phyloP scores from a whole-genome alignment of 2,797 vertebrate species.

The Neosilurus mollespiculum region DNA sequence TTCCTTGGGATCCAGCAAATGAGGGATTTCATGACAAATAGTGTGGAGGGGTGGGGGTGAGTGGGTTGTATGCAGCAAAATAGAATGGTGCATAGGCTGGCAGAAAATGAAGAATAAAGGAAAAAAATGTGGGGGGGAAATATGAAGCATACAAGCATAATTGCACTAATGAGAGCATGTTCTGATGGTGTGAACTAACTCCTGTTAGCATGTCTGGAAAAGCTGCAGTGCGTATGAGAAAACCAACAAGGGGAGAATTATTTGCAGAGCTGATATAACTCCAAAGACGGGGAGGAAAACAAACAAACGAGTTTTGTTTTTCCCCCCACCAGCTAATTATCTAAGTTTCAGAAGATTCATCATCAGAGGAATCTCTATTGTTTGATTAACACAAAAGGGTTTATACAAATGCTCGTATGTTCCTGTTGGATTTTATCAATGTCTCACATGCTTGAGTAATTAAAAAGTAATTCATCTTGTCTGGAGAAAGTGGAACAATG shows the following conservation, averaged over 20 bases:
- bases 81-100: conserved; percentile 78
- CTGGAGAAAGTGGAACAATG: conserved; percentile 34
- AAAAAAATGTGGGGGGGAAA: conserved; percentile 49
- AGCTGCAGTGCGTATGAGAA: conserved; percentile 36
- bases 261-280: conserved; percentile 47
- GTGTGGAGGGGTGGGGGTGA: conserved; percentile 75
- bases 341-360: conserved; percentile 38
- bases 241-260: conserved; percentile 21
- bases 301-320: conserved; percentile 34
- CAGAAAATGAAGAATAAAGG: conserved; percentile 58
- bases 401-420: conserved; percentile 46
- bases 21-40: conserved; percentile 99
- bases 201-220: conserved; percentile 52
- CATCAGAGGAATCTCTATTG: conserved; percentile 41
- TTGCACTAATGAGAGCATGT: conserved; percentile 62
- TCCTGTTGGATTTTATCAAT: conserved; percentile 37
- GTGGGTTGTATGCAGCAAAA: conserved; percentile 81
- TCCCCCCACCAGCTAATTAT: conserved; percentile 35
- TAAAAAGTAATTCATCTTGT: conserved; percentile 48
- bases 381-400: conserved; percentile 47
- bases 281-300: conserved; percentile 34
- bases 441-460: conserved; percentile 42
- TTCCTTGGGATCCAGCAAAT: conserved; percentile 98
- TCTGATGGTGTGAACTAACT: conserved; percentile 53
- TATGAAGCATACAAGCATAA: conserved; percentile 54